These are phyloP conservation scores for Meliscaeva auricollis DNA, from an alignment of 2,888 invertebrate genomes.

Conservation along the genomic window DNA sequence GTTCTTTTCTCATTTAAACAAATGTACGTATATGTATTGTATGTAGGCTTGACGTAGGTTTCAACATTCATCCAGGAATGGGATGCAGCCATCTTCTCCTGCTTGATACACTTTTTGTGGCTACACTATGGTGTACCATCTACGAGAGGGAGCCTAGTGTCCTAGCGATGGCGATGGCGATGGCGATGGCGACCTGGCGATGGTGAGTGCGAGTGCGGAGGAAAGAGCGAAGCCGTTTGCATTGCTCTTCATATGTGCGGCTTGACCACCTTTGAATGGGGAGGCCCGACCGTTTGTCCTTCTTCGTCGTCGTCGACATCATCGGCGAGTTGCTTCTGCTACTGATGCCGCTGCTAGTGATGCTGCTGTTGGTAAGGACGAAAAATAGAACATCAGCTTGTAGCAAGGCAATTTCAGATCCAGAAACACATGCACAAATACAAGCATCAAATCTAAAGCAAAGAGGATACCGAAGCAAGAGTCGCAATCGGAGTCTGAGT, in stretches of 20 bases:
- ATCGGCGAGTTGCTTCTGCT: constrained; percentile 63
- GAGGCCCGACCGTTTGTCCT: constrained; percentile 67
- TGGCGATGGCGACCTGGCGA: not conserved
- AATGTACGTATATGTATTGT: constrained; percentile 63
- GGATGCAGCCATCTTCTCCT: constrained; percentile 68
- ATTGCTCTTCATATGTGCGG: constrained; percentile 76
- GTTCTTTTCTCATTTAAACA: constrained; percentile 75
- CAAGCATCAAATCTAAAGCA: constrained; percentile 41
- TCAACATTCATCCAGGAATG: constrained; percentile 64
- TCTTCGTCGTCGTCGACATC: constrained; percentile 69
- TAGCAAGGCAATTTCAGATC: constrained; percentile 71
- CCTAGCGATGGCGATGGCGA: constrained; percentile 9
- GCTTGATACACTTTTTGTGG: constrained; percentile 74
- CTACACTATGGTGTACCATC: constrained; percentile 73
- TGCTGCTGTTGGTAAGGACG: constrained; percentile 69
- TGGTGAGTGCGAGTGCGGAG: constrained; percentile 33
- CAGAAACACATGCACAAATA: constrained; percentile 61
- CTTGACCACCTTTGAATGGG: constrained; percentile 76
- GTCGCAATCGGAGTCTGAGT: not conserved
- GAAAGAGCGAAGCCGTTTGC: constrained; percentile 71
- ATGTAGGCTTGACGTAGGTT: constrained; percentile 73
- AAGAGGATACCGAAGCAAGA: constrained; percentile 1
- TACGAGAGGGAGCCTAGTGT: constrained; percentile 58
- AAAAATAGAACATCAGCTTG: constrained; percentile 73
- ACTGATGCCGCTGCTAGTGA: constrained; percentile 30